A percentile compares a stretch with the other conserved stretches of the same genome.
Evolutionary conservation across 1,140 invertebrate genomes (phyloP).

Genomic region (Diploscapter pachys): DNA sequence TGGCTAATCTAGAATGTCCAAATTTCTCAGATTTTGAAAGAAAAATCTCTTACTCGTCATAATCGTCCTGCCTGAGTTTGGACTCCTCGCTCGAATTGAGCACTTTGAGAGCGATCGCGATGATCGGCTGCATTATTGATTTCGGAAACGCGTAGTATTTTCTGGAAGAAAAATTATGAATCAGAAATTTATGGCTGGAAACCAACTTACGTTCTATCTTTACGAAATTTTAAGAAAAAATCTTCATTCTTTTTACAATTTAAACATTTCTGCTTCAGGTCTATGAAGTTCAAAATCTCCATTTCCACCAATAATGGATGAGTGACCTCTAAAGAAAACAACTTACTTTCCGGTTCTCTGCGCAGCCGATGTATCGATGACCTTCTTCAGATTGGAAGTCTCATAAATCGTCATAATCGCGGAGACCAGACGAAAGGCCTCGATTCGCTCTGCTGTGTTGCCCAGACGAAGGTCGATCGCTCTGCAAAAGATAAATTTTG

Average conservation of each 20-base stretch:
- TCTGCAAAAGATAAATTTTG: background rate
- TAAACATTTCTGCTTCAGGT: too few species aligned
- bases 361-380: constrained; percentile 17
- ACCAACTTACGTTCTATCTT: background rate
- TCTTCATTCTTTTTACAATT: too few species aligned
- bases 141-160: constrained; percentile 32
- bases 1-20: constrained; percentile 11
- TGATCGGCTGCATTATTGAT: constrained; percentile 34
- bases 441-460: constrained; percentile 22
- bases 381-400: constrained; percentile 27
- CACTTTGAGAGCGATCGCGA: constrained; percentile 22
- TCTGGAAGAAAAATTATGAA: constrained; percentile 19
- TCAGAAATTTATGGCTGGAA: background rate
- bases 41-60: constrained; percentile 7
- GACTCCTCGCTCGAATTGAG: constrained; percentile 2
- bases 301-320: background rate
- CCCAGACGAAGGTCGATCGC: constrained; percentile 22
- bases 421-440: constrained; percentile 21
- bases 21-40: background rate
- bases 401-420: constrained; percentile 17
- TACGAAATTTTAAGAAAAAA: background rate
- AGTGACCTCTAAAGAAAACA: background rate
- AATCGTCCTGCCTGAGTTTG: background rate
- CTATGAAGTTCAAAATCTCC: background rate
- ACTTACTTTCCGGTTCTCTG: constrained; percentile 26